Percentiles rank a stretch among this genome's conserved stretches.
These are phyloP conservation scores for Thymelicus acteon DNA, from an alignment of 2,888 invertebrate species.

Conservation along the genomic window DNA sequence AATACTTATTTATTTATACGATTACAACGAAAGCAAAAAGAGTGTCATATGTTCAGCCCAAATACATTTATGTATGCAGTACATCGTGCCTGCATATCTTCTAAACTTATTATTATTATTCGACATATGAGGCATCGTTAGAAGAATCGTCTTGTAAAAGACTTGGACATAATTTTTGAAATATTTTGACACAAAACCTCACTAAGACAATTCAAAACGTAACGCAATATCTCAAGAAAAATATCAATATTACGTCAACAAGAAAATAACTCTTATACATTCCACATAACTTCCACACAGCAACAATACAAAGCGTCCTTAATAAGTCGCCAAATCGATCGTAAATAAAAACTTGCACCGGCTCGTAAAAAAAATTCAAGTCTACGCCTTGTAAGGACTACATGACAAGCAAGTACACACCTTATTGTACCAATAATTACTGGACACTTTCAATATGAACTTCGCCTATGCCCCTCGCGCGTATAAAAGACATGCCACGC, in stretches of 20 bases:
- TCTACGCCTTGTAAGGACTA: constrained; percentile 35
- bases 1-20: too few relatives aligned
- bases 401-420: constrained; percentile 43
- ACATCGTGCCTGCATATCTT: too few relatives aligned
- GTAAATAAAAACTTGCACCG: constrained; percentile 33
- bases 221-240: too few relatives aligned
- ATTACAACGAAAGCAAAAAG: too few relatives aligned
- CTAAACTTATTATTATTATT: too few relatives aligned
- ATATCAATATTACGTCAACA: neutral
- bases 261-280: constrained; percentile 12
- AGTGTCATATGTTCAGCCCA: too few relatives aligned
- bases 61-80: too few relatives aligned
- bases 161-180: too few relatives aligned
- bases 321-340: constrained; percentile 31
- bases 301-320: constrained; percentile 5
- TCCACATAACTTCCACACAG: constrained; percentile 16
- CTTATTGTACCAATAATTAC: constrained; percentile 52
- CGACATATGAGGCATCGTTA: too few relatives aligned
- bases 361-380: constrained; percentile 26
- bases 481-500: constrained; percentile 71
- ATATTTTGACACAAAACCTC: too few relatives aligned
- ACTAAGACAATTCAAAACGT: too few relatives aligned
- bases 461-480: constrained; percentile 51
- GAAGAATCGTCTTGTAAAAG: too few relatives aligned
- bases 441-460: constrained; percentile 66